Evolutionary conservation across 35 echinoderm and acorn worm species (phyloP).

Genomic region (Amphiura filiformis): DNA sequence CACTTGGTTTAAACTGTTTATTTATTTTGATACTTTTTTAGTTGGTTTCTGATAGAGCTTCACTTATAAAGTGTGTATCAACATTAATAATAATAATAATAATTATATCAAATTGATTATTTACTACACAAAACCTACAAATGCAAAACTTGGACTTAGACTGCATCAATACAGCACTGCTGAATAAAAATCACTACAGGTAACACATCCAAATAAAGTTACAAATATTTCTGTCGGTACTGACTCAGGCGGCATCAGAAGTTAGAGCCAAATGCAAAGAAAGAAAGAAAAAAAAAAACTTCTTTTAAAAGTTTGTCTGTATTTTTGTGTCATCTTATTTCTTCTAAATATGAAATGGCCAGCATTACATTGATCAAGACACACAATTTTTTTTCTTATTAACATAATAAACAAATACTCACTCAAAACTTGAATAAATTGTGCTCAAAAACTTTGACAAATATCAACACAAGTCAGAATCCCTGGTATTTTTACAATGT

Average conservation of each 20-base stretch:
- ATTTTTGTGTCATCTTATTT: background rate
- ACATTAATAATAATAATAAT: background rate
- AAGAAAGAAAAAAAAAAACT: background rate
- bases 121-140: conserved; percentile 11
- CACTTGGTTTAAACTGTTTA: background rate
- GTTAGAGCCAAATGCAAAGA: background rate
- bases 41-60: background rate
- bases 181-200: background rate
- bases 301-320: background rate
- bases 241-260: background rate
- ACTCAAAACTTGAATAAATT: too few relatives aligned
- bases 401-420: too few relatives aligned
- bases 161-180: background rate
- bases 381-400: background rate
- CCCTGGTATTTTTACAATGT: too few relatives aligned
- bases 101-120: background rate
- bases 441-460: too few relatives aligned
- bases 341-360: background rate
- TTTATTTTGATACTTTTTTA: background rate
- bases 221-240: background rate
- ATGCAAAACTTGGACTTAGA: background rate
- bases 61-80: conserved; percentile 7
- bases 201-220: conserved; percentile 7
- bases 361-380: background rate
- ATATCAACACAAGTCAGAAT: too few relatives aligned